Base-by-base conservation (phyloP, 2,797 vertebrate genomes). In the Anguilla pacifica region DNA sequence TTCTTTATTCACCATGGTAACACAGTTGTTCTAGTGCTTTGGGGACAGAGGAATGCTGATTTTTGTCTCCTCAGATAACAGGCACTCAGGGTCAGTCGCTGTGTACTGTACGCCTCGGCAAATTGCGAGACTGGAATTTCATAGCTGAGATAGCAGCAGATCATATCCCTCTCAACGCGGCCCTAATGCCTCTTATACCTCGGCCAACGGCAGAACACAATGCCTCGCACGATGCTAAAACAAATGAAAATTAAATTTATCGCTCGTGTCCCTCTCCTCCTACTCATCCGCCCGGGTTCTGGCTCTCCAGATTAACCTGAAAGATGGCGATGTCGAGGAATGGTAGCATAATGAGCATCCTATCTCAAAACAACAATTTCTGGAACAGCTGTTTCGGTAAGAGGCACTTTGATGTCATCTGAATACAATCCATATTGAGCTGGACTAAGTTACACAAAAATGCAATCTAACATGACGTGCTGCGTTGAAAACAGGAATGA, bases 21-120 rank as follows among this genome's bases (percentile, higher is more conserved):
- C 43, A 82, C 9, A 51, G 43, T 25, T 82, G 79, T 82, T 82
- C 79, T 25, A 46, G 79, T 82, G 22, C 46, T 82, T 82, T 49
- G 46, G 46, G 9, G 28, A 82, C 43, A 82, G 22, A 4, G 46
- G 43, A 46, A 0, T 0, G 35, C 46, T 82, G 79, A 82, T 51
- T 79, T 79, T 79, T 51, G 43, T 49, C 79, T 51, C 79, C 46
- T 51, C 79, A 82, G 79, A 51, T 82, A 51, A 82, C 43, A 82
- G 28, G 46, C 43, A 82, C 79, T 82, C 79, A 3, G 79, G n/a
- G 25, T 51, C 79, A 82, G 43, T 43, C 43, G 43, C 43, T 46
- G 43, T 6, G 43, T 82, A n/a, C 22, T n/a, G 51, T 51, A 82
- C 79, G 15, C 19, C 10, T 35, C 3, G 79, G 79, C 6, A 49